Conservation (phyloP, 53 echinoderm and acorn worm genomes). For the Mesocentrotus franciscanus region DNA sequence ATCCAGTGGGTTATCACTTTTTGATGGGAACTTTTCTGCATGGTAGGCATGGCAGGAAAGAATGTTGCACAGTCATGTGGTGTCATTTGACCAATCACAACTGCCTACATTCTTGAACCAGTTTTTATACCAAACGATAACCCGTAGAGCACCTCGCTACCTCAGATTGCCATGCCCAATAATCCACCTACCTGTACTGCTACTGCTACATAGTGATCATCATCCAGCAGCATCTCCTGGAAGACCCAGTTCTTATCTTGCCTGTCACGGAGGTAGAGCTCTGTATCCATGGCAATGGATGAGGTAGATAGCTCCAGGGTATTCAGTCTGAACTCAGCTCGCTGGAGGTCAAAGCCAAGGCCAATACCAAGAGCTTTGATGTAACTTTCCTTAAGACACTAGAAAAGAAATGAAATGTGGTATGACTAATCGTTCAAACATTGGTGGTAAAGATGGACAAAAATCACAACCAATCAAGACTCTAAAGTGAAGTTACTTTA, state of each 20-base stretch:
- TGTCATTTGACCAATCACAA: too few species aligned
- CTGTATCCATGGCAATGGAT: conserved; percentile 78
- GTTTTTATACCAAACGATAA: too few species aligned
- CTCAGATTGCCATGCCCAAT: too few species aligned
- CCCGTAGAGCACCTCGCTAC: too few species aligned
- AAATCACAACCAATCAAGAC: not conserved
- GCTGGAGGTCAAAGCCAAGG: conserved; percentile 88
- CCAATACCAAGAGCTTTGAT: conserved; percentile 98
- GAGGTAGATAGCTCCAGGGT: conserved; percentile 71
- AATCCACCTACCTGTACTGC: conserved; percentile 70
- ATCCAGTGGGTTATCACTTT: too few species aligned
- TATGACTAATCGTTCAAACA: not conserved
- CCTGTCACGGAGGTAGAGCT: conserved; percentile 80
- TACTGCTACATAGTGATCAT: conserved; percentile 91
- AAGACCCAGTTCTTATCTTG: conserved; percentile 82
- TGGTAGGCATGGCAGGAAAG: too few species aligned
- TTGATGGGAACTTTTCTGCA: too few species aligned
- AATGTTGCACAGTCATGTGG: too few species aligned
- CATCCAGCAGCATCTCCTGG: conserved; percentile 89
- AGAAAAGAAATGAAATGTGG: conserved; percentile 4
- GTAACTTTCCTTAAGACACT: conserved; percentile 99
- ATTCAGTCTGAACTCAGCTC: conserved; percentile 83
- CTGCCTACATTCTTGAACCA: too few species aligned
- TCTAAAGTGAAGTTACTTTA: too few species aligned
- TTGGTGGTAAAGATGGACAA: not conserved